Percentiles rank a stretch among this genome's conserved stretches.
Evolutionary conservation across 2,113 vertebrate species (phyloP).

Genomic region (Silurus asotus): DNA sequence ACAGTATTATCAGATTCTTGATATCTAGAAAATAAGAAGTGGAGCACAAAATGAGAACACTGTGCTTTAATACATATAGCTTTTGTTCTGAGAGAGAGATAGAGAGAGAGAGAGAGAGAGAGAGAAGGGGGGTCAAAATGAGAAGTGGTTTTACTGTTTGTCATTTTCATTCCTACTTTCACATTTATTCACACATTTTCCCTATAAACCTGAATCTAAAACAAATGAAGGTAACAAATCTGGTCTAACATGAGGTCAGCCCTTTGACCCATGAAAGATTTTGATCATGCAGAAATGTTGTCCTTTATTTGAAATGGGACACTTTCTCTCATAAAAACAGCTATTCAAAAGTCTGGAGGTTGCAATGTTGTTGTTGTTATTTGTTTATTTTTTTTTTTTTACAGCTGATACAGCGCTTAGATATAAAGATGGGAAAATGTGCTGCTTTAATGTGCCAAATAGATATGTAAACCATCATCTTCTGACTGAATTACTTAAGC

Average conservation of each 20-base stretch:
- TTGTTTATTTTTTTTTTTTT: neutral
- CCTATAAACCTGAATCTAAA: constrained; percentile 49
- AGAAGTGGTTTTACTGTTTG: neutral
- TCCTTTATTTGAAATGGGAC: constrained; percentile 37
- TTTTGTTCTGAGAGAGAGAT: neutral
- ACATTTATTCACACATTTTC: constrained; percentile 34
- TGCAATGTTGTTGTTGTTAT: neutral
- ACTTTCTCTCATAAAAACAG: constrained; percentile 54
- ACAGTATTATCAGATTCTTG: neutral
- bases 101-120: neutral
- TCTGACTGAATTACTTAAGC: neutral
- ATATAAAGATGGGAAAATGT: neutral
- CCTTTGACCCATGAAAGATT: constrained; percentile 50
- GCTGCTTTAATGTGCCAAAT: constrained; percentile 8
- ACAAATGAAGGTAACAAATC: constrained; percentile 58
- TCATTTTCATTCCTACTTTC: neutral
- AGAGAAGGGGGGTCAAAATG: neutral
- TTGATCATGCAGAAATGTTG: constrained; percentile 34
- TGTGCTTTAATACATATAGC: neutral
- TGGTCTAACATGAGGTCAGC: constrained; percentile 54
- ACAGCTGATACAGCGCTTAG: constrained; percentile 33
- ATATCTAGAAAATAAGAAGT: neutral
- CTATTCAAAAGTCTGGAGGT: constrained; percentile 26
- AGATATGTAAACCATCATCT: neutral
- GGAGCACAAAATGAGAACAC: constrained; percentile 8